A percentile compares a stretch with the other conserved stretches of the same genome.
Conservation (phyloP, 2,113 vertebrate species). For the Tonatia bakeri region DNA sequence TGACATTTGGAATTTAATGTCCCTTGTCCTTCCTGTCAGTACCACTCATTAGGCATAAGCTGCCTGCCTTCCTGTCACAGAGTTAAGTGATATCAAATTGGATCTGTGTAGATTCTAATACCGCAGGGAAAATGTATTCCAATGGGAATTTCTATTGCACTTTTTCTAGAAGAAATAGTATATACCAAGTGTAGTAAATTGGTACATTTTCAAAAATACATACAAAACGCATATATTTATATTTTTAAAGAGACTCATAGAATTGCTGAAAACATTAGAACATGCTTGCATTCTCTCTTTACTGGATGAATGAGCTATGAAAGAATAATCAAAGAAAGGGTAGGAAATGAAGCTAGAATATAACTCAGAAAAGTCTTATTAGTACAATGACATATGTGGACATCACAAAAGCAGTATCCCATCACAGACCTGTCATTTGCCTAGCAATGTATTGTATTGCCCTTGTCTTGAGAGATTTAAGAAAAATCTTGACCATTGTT, state of each 20-base stretch:
- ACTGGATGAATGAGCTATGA: background rate
- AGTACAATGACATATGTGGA: background rate
- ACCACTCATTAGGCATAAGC: background rate
- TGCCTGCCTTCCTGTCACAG: background rate
- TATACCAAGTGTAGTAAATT: background rate
- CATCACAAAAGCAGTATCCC: background rate
- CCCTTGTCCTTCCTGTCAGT: background rate
- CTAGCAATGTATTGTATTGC: background rate
- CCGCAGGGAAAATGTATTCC: background rate
- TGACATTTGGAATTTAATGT: background rate
- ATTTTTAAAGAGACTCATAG: background rate
- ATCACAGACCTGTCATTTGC: constrained; percentile 46
- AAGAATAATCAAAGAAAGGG: background rate
- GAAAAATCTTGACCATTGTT: background rate
- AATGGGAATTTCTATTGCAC: background rate
- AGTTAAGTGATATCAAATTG: background rate
- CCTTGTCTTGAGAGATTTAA: background rate
- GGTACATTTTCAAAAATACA: background rate
- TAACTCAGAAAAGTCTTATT: constrained; percentile 53
- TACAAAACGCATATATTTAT: background rate
- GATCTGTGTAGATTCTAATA: background rate
- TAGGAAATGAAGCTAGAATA: background rate
- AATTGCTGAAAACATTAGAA: background rate
- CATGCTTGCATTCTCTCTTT: background rate
- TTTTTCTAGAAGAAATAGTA: background rate